phyloP scores from a whole-genome alignment of 2,113 vertebrate species.

The Scartelaos histophorus region DNA sequence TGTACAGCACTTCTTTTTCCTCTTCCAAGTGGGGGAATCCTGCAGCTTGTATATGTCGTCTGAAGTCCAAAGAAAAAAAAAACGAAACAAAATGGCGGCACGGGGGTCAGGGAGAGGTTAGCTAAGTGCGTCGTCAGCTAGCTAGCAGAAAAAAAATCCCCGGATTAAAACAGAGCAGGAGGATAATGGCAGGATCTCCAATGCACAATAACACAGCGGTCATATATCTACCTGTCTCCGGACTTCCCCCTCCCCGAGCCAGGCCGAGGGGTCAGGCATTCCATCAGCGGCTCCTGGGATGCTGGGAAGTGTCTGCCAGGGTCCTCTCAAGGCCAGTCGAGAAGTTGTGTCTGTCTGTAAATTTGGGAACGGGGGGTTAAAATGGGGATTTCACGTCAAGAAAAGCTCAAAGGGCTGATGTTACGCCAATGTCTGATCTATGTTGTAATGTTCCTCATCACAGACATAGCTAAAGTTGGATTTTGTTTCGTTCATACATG shows the following conservation, averaged over 20 bases:
- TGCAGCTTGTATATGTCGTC: slow-evolving; percentile 36
- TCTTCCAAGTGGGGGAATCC: slow-evolving; percentile 56
- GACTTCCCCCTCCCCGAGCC: slow-evolving; percentile 86
- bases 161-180: slow-evolving; percentile 95
- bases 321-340: not conserved
- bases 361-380: too few relatives aligned
- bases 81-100: not conserved
- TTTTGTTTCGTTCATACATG: too few relatives aligned
- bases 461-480: too few relatives aligned
- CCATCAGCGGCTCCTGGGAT: slow-evolving; percentile 72
- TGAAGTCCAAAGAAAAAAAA: slow-evolving; percentile 29
- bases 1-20: slow-evolving; percentile 80
- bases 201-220: slow-evolving; percentile 97
- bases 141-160: slow-evolving; percentile 81
- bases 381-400: too few relatives aligned
- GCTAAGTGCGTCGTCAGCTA: slow-evolving; percentile 72
- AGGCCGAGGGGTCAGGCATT: slow-evolving; percentile 88
- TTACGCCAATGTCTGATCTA: too few relatives aligned
- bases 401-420: too few relatives aligned
- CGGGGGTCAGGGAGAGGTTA: slow-evolving; percentile 86
- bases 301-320: not conserved
- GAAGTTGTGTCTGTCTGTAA: too few relatives aligned
- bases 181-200: slow-evolving; percentile 96
- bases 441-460: too few relatives aligned
- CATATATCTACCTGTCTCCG: slow-evolving; percentile 99